Evolutionary conservation across 2,888 invertebrate genomes (phyloP).

Genomic region (Oxyscelio sp.): DNA sequence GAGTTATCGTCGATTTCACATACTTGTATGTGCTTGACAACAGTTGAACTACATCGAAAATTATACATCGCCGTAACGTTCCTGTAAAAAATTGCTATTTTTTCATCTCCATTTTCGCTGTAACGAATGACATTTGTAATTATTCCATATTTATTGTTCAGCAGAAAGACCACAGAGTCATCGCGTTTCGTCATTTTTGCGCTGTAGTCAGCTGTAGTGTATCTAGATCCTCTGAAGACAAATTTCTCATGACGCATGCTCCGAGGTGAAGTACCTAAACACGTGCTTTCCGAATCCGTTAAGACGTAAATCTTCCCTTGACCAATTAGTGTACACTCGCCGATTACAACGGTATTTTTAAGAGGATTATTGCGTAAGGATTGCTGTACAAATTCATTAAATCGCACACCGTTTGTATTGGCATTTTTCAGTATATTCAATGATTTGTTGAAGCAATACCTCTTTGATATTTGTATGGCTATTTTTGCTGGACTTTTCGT

Average conservation of each 20-base stretch:
- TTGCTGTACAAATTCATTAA: slow-evolving; percentile 3
- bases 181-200: neutral
- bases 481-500: slow-evolving; percentile 23
- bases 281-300: neutral
- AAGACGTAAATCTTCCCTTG: slow-evolving; percentile 11
- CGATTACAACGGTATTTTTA: neutral
- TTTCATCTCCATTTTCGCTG: too few relatives aligned
- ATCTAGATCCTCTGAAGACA: neutral
- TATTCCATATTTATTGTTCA: neutral
- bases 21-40: too few relatives aligned
- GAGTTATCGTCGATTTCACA: too few relatives aligned
- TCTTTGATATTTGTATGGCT: slow-evolving; percentile 27
- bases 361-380: neutral
- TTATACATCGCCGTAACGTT: too few relatives aligned
- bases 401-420: neutral
- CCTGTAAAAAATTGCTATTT: too few relatives aligned
- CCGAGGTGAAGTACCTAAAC: neutral
- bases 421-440: neutral
- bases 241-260: neutral
- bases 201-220: neutral
- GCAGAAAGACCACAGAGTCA: neutral
- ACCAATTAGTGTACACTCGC: neutral
- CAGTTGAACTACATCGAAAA: too few relatives aligned
- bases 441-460: slow-evolving; percentile 22
- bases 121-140: too few relatives aligned